These are phyloP conservation scores for Galerucella calmariensis DNA, from an alignment of 2,888 invertebrate genomes.

Conservation along the genomic window DNA sequence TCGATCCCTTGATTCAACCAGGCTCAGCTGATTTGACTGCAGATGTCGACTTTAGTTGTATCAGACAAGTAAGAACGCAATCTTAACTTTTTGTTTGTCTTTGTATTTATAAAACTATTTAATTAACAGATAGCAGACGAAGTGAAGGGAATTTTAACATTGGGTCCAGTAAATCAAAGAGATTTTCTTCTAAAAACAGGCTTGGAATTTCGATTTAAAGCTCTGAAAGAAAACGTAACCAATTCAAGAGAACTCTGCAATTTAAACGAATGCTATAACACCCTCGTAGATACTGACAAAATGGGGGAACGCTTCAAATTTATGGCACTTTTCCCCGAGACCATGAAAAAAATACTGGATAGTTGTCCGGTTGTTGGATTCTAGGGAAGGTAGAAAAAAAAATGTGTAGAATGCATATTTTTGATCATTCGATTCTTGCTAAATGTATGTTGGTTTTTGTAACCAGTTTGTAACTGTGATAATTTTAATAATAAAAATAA, in stretches of 20 bases:
- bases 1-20: slow-evolving; percentile 85
- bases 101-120: not conserved
- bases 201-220: slow-evolving; percentile 79
- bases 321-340: slow-evolving; percentile 83
- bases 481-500: not conserved
- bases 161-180: slow-evolving; percentile 89
- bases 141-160: slow-evolving; percentile 71
- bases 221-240: slow-evolving; percentile 71
- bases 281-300: slow-evolving; percentile 83
- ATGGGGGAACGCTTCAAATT: slow-evolving; percentile 97
- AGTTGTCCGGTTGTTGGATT: slow-evolving; percentile 83
- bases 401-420: not conserved
- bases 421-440: not conserved
- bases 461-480: slow-evolving; percentile 2
- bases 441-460: not conserved
- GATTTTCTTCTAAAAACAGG: slow-evolving; percentile 85
- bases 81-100: not conserved
- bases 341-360: slow-evolving; percentile 73
- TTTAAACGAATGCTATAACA: slow-evolving; percentile 80
- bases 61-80: slow-evolving; percentile 52
- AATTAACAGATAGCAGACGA: slow-evolving; percentile 66
- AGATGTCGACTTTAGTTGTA: slow-evolving; percentile 89
- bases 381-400: slow-evolving; percentile 37
- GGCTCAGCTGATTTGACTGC: slow-evolving; percentile 97
- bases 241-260: slow-evolving; percentile 70